These are phyloP conservation scores for Heliconius nattereri DNA, from an alignment of 1,140 invertebrate species.

Conservation along the genomic window DNA sequence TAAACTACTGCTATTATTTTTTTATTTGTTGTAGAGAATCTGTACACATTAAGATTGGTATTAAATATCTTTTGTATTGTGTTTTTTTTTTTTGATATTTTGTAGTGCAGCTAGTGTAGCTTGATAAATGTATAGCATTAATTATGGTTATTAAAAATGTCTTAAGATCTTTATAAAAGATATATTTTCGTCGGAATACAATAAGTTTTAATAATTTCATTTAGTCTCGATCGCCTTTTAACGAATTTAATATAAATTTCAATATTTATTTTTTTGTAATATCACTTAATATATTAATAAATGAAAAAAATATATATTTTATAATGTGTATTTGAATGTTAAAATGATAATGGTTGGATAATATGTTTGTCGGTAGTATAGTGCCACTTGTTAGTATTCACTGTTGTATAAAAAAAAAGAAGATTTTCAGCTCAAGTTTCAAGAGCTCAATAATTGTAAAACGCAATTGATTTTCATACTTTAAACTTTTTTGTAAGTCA, in stretches of 20 bases:
- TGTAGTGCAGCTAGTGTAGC: neutral
- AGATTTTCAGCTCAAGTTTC: neutral
- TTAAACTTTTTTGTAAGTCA: neutral
- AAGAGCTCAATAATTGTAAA: neutral
- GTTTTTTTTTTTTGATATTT: neutral
- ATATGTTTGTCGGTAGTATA: neutral
- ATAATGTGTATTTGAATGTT: neutral
- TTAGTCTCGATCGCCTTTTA: neutral
- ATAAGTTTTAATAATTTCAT: neutral
- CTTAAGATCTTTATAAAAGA: constrained; percentile 1
- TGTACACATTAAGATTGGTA: too few relatives aligned
- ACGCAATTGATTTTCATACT: neutral
- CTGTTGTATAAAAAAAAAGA: neutral
- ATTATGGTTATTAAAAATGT: neutral
- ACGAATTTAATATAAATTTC: constrained; percentile 9
- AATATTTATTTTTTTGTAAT: constrained; percentile 2
- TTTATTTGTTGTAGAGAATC: too few relatives aligned
- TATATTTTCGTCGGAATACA: neutral
- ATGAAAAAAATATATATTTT: neutral
- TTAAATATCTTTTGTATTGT: too few relatives aligned
- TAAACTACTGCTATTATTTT: too few relatives aligned
- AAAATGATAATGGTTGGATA: neutral
- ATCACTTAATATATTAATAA: neutral
- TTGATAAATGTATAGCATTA: too few relatives aligned
- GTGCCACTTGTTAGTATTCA: constrained; percentile 6